A percentile compares a stretch with the other conserved stretches of the same genome.
Evolutionary conservation across 2,113 vertebrate species (phyloP).

Genomic region (Neolamprologus caudopunctatus): DNA sequence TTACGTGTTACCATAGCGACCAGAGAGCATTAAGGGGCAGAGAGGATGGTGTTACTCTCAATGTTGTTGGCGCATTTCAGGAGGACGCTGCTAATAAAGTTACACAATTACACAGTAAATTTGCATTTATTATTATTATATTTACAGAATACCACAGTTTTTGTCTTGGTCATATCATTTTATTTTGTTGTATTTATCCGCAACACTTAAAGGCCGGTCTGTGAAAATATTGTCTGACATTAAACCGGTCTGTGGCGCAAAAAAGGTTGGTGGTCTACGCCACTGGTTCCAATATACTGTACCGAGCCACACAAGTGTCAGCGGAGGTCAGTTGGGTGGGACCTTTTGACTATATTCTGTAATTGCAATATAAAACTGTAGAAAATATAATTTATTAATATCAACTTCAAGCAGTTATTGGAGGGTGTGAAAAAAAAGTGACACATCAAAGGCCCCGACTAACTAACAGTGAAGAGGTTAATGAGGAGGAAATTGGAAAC

Average conservation of each 20-base stretch:
- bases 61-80: background rate
- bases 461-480: background rate
- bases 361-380: background rate
- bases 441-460: background rate
- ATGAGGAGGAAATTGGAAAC: background rate
- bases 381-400: background rate
- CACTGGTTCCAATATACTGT: background rate
- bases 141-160: background rate
- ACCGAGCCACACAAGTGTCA: background rate
- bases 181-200: background rate
- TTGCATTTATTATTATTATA: accelerated
- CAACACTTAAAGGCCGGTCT: background rate
- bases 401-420: background rate
- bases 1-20: background rate
- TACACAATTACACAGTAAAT: background rate
- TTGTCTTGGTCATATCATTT: accelerated
- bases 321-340: background rate
- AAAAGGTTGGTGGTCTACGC: background rate
- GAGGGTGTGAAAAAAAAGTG: background rate
- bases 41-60: background rate
- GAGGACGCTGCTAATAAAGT: background rate
- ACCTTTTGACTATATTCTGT: background rate
- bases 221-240: background rate
- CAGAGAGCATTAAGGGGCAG: background rate
- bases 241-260: accelerated